Evolutionary conservation across 2,888 invertebrate genomes (phyloP), one percentile per base, ranked within the genome.

Genomic region (Opisthograptis luteolata): DNA sequence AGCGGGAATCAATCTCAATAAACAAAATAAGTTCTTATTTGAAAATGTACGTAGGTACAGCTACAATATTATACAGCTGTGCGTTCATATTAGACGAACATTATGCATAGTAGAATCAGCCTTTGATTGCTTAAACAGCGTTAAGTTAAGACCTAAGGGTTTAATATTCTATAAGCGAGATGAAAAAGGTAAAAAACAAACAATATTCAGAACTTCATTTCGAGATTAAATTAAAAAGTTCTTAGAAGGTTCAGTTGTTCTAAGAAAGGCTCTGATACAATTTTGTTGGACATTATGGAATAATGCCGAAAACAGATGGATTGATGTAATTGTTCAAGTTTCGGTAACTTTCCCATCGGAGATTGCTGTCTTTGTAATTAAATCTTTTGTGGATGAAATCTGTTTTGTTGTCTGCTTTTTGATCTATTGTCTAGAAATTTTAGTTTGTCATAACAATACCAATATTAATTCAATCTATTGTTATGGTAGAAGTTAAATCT

Each of bases 311-410:
- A 60, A 60, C 60, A 58, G 58, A 61, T 50, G 54, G 58, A 61
- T 58, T 58, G 54, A 60, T 58, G 55, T 60, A 60, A 61, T 58
- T 58, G 58, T 50, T 50, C 42, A 56, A 61, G 52, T 58, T 58
- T 42, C 1, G 15, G 15, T 31, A 61, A 61, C 54, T 60, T 55
- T 52, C 41, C 47, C 40, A 40, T 35, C 45, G 47, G 48, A 52
- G 42, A 55, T 61, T 55, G 30, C 46, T 42, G 42, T 52, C 52
- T 42, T 35, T 46, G 22, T 32, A 39, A 46, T 52, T 42, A 42
- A 52, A 46, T 52, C 37, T 52, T 37, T 52, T 47, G 37, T 51
- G 30, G 40, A 40, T 51, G 40, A 51, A 45, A 35, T 44, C 30
- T 35, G 35, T 35, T 30, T 35, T 50, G 50, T 45, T 40, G 35